Evolutionary conservation across 1,140 invertebrate species (phyloP), one percentile per base, ranked within the genome.

Genomic region (Drosophila rufa): DNA sequence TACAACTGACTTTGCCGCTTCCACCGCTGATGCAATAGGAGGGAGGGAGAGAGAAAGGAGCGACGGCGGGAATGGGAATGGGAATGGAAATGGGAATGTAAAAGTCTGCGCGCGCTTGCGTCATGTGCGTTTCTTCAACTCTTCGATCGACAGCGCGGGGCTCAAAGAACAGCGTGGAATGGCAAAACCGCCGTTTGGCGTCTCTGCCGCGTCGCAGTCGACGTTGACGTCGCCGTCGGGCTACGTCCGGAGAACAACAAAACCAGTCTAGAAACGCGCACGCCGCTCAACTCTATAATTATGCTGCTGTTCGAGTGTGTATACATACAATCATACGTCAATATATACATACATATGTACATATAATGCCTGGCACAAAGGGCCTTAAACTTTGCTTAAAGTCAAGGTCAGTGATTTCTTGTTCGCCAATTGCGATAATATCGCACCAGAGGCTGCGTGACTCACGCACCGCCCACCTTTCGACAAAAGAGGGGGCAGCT

Each of bases 371-470:
- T 71, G 84, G 78, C 77, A 80, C 69, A 82, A 91, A 91, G 87
- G 89, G 89, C 87, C 89, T 91, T 91, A 91, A 91, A 91, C 87
- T 91, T 89, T 90, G 83, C 76, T 81, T 89, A 84, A 91, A 91
- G 87, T 91, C 87, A 91, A 91, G 87, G 87, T 91, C 87, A 91
- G 87, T 91, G 87, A 91, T 91, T 91, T 91, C 83, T 91, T 91
- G 79, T 79, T 84, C 83, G 85, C 85, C 85, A 90, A 89, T 76
- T 90, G 89, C 71, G 81, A 90, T 84, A 75, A 60, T 70, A 67
- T 55, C 75, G 45, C 45, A 45, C 40, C 56, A 48, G 60, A 61
- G 48, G 48, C 46, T 73, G 60, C 69, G 68, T 69, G 79, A 78
- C 36, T 79, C 67, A 79, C 75, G 75, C 65, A 69, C 64, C 61